Base-by-base conservation (phyloP, 2,888 invertebrate genomes). In the Xanthorhoe designata region DNA sequence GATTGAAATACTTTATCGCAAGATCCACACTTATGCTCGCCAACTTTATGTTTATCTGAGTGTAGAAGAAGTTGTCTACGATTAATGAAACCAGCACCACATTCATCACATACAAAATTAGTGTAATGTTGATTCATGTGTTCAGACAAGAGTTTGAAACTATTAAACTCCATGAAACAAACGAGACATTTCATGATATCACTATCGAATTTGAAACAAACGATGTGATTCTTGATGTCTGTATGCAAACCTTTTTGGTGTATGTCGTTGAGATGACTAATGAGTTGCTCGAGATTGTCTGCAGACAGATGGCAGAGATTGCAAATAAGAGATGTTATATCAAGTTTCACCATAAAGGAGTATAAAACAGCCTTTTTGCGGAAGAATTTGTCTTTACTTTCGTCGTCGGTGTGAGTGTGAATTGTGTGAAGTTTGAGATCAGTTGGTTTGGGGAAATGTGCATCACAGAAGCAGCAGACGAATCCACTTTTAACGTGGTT, bases 1-100 rank as follows among this genome's bases (percentile, higher is more conserved):
- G 92, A 92, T n/a, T 90, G 88, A 61, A 94, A 94, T 0, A 90
- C 85, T 77, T 94, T 94, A 0, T 88, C 79, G 66, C 94, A 94
- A 7, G 79, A 72, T 29, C 81, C 79, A 57, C 90, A 91, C 56
- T 83, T 80, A 69, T 87, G 89, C 0, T 80, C 78, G 0, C 88
- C 89, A 0, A 78, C 74, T 60, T 87, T 83, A 61, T 90, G 88
- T 0, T 80, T 83, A 50, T 84, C 81, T 0, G 79, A 78, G 65
- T 90, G 90, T 9, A 83, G 77, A 0, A 81, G 69, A 0, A 89
- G 70, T n/a, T 84, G 84, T 17, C 80, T 82, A 18, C 83, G 80
- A 24, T 82, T 86, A 0, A 89, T 84, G 47, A 89, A 90, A 0
- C 90, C 89, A 0, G 85, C 84, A 38, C 86, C 82, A 61, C 91